Conservation (phyloP, 2,113 vertebrate species). For the Gallinago paraguaiae region DNA sequence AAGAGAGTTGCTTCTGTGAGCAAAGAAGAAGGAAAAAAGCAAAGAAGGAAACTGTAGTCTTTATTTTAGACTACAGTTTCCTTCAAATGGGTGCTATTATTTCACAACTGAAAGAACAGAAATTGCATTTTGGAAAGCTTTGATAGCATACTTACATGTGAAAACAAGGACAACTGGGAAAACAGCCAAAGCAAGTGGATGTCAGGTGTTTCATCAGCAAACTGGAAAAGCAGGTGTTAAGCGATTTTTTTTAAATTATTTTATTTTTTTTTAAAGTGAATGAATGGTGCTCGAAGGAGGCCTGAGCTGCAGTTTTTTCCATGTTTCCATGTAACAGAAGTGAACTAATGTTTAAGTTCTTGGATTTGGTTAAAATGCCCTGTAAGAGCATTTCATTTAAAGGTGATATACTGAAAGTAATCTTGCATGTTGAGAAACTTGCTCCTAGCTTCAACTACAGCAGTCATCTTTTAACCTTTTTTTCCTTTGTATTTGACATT, state of each 20-base stretch:
- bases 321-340: neutral
- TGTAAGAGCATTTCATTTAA: neutral
- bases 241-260: neutral
- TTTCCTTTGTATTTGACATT: neutral
- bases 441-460: neutral
- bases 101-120: neutral
- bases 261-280: neutral
- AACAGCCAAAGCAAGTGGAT: neutral
- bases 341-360: neutral
- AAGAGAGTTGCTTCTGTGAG: neutral
- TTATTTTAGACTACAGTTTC: neutral
- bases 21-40: no score
- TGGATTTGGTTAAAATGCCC: neutral
- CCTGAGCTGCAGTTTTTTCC: neutral
- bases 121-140: neutral
- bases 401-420: neutral
- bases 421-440: neutral
- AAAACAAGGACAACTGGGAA: constrained; percentile 32
- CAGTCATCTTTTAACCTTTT: neutral
- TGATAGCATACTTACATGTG: neutral
- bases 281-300: neutral
- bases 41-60: no score
- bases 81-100: neutral
- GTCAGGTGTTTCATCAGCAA: neutral
- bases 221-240: constrained; percentile 21